Conservation (phyloP, 2,113 vertebrate species). For the Forbesichthys papilliferus region DNA sequence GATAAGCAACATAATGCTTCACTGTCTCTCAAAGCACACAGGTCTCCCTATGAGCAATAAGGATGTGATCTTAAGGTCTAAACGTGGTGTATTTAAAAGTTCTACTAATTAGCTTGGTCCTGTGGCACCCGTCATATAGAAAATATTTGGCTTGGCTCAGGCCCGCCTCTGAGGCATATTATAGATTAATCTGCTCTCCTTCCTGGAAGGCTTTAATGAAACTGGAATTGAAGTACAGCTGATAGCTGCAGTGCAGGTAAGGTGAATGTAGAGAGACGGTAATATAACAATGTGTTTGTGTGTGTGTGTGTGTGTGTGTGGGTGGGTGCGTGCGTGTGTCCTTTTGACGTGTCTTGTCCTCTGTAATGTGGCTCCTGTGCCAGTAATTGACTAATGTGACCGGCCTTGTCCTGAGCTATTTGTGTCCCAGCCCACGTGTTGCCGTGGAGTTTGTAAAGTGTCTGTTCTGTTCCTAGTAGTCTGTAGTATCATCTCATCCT, state of each 20-base stretch:
- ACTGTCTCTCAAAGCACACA: background rate
- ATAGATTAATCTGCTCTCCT: constrained; percentile 17
- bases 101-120: constrained; percentile 3
- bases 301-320: background rate
- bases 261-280: background rate
- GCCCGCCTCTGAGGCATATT: background rate
- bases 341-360: background rate
- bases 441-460: no score
- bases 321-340: background rate
- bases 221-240: constrained; percentile 9
- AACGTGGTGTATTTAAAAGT: constrained; percentile 17
- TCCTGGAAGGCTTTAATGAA: constrained; percentile 21
- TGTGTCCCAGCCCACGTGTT: no score
- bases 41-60: background rate
- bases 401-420: no score
- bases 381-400: no score
- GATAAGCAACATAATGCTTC: background rate
- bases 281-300: background rate
- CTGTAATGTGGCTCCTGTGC: no score
- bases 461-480: no score
- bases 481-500: no score
- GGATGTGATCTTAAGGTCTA: constrained; percentile 7
- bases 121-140: constrained; percentile 10
- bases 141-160: constrained; percentile 15
- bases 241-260: background rate